Conservation (phyloP, 23 tunicate genomes). For the Trididemnum nubilum region DNA sequence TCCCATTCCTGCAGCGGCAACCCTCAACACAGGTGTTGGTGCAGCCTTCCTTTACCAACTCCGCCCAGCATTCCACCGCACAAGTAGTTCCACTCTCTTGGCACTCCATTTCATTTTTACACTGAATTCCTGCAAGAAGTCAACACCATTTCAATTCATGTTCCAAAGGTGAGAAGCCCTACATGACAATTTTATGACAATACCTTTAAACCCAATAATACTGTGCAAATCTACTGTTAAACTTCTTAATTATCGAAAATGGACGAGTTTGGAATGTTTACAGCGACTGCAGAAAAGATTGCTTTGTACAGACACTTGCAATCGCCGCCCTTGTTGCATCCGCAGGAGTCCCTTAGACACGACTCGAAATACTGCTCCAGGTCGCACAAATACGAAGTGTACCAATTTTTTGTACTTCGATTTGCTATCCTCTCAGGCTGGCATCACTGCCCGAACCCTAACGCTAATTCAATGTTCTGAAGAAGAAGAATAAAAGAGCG, state of each 20-base stretch:
- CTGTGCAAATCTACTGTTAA: background rate
- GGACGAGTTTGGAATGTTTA: too few relatives aligned
- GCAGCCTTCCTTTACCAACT: conserved; percentile 58
- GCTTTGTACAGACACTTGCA: conserved; percentile 97
- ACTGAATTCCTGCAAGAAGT: conserved; percentile 66
- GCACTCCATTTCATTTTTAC: conserved; percentile 76
- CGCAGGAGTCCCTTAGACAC: conserved; percentile 97
- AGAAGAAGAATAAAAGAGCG: too few relatives aligned
- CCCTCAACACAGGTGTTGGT: conserved; percentile 80
- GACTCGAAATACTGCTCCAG: conserved; percentile 80
- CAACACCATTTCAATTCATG: background rate
- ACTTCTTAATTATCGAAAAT: too few relatives aligned
- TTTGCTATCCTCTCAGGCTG: too few relatives aligned
- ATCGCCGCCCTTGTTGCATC: conserved; percentile 95
- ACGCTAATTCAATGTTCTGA: too few relatives aligned
- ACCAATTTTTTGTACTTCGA: too few relatives aligned
- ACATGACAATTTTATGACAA: too few relatives aligned
- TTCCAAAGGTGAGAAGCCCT: background rate
- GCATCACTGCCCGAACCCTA: too few relatives aligned
- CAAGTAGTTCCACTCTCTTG: conserved; percentile 86
- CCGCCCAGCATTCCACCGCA: conserved; percentile 57
- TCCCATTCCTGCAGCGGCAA: conserved; percentile 89
- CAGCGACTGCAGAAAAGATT: too few relatives aligned
- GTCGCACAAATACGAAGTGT: too few relatives aligned
- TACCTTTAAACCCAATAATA: background rate